These are phyloP conservation scores for Temnothorax longispinosus DNA, from an alignment of 1,140 invertebrate species.

Conservation along the genomic window DNA sequence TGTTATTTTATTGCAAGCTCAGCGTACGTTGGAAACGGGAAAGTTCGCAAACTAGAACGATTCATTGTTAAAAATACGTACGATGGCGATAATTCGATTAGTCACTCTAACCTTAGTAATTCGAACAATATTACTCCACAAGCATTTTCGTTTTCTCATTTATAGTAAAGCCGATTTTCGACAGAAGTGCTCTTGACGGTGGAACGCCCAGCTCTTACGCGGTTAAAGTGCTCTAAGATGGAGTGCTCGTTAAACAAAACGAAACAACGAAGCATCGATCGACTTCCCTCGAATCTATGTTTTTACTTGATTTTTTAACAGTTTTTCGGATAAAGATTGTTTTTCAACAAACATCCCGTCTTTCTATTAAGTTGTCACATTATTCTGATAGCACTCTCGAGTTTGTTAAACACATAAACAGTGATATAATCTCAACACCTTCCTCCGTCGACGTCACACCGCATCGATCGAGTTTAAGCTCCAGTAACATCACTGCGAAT, in stretches of 20 bases:
- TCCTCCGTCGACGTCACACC: neutral
- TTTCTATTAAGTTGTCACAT: conserved; percentile 4
- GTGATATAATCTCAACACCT: neutral
- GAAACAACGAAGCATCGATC: conserved; percentile 12
- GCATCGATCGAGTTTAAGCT: neutral
- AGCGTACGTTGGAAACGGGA: neutral
- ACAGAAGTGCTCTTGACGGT: neutral
- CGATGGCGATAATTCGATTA: neutral
- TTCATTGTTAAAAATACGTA: neutral
- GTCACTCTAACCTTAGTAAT: conserved; percentile 1
- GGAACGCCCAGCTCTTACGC: conserved; percentile 22
- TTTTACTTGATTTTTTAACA: neutral
- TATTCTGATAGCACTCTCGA: neutral
- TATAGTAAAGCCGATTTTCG: conserved; percentile 61
- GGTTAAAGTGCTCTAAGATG: neutral
- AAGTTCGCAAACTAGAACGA: conserved; percentile 16
- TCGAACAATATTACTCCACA: conserved; percentile 25
- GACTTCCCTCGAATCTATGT: conserved; percentile 25
- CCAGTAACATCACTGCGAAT: neutral
- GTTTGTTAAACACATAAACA: conserved; percentile 4
- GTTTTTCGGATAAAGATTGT: neutral
- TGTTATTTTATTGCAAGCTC: neutral
- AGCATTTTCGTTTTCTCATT: conserved; percentile 4
- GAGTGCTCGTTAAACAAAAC: conserved; percentile 58
- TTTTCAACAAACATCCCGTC: neutral